A percentile compares a stretch with the other conserved stretches of the same genome.
Evolutionary conservation across 2,113 vertebrate species (phyloP).

Genomic region (Platanista minor): DNA sequence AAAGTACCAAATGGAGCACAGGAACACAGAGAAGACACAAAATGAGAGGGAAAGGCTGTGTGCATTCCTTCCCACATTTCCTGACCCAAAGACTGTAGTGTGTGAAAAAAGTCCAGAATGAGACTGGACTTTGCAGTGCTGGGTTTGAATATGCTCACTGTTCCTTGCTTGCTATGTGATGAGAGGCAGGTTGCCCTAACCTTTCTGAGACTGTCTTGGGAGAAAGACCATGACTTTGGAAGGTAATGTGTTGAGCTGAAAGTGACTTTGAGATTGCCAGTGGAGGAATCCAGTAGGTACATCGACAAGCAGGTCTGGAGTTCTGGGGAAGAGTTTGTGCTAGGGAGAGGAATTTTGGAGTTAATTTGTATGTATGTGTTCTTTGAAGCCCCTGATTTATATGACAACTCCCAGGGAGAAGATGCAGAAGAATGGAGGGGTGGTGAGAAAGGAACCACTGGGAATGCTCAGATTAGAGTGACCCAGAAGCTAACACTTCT

Average conservation of each 20-base stretch:
- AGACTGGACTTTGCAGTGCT: background rate
- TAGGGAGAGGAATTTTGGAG: background rate
- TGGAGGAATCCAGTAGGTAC: background rate
- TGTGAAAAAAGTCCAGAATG: background rate
- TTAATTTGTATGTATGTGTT: background rate
- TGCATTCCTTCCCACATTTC: background rate
- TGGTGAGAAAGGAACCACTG: background rate
- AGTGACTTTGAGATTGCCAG: background rate
- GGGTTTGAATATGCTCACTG: background rate
- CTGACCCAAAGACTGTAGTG: background rate
- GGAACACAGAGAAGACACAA: background rate
- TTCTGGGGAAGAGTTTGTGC: background rate
- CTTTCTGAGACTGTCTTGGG: background rate
- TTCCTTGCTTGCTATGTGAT: background rate
- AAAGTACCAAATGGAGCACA: background rate
- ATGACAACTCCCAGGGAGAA: background rate
- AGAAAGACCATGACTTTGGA: background rate
- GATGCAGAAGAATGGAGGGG: background rate
- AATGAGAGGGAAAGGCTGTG: background rate
- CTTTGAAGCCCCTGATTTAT: background rate
- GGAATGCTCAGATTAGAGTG: background rate
- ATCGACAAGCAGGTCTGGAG: background rate
- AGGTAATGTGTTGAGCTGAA: background rate
- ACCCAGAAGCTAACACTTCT: background rate
- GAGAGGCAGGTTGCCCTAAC: background rate